Base-by-base conservation (phyloP, 2,888 invertebrate species). In the Apodemia zela region DNA sequence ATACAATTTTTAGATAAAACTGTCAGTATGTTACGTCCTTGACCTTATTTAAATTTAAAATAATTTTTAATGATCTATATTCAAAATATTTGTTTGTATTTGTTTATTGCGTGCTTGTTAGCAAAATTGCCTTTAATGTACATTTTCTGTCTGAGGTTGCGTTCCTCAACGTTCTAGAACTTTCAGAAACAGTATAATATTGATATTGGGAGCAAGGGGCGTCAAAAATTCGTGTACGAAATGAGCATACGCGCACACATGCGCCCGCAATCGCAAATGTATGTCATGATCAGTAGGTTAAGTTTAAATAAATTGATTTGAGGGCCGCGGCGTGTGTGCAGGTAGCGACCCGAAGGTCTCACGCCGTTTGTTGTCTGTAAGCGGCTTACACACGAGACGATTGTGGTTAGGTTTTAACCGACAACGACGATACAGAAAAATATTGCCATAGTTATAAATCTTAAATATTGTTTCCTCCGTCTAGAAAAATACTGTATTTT, bases 261-360 rank as follows among this genome's bases (percentile, higher is more conserved):
- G 71, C 75, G 73, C 72, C 77, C 84, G 87, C 86, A 89, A 90
- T 88, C 89, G 82, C 74, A 75, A 81, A 91, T 86, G 88, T 91
- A 75, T 89, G 92, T 90, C 92, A 92, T 89, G 91, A 90, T 89
- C 90, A 92, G 84, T 92, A 80, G 92, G 92, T 92, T 87, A 92
- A 91, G 90, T 92, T 92, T 89, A 89, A 89, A 87, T 83, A 82
- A 83, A 84, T 83, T 82, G 81, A 80, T 76, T 77, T 75, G 82
- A 84, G 83, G 84, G 84, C 82, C 83, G 73, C 75, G 68, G 72
- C 72, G 72, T 69, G 73, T 54, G 63, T 59, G 63, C 77, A 78
- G 77, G 78, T 77, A 77, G 73, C 65, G 61, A 66, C 65, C 68
- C 72, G 73, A 79, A 81, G 80, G 80, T 80, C 78, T 71, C 67